Conservation (phyloP, 2,888 invertebrate genomes). For the Pyrocoelia pectoralis region DNA sequence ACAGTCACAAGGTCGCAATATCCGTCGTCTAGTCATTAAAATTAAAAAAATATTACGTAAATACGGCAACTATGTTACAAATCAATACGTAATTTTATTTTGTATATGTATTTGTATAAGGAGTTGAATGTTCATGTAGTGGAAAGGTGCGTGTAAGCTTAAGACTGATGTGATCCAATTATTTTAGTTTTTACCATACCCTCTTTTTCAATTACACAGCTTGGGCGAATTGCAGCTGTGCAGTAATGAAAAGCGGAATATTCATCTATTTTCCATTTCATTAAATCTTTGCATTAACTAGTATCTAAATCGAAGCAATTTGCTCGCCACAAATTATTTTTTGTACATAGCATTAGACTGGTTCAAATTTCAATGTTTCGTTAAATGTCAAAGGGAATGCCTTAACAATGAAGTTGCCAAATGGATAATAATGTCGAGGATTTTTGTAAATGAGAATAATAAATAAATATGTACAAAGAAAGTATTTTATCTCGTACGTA, state of each 20-base stretch:
- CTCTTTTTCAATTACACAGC: too few species aligned
- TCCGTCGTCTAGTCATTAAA: constrained; percentile 54
- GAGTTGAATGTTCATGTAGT: background rate
- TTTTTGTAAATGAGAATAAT: background rate
- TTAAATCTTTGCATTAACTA: too few species aligned
- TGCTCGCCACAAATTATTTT: too few species aligned
- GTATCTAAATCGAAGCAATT: too few species aligned
- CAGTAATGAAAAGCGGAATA: too few species aligned
- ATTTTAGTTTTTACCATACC: background rate
- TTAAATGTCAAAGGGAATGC: background rate
- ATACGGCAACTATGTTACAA: constrained; percentile 14
- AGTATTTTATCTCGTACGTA: background rate
- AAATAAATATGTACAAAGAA: background rate
- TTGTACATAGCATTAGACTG: too few species aligned
- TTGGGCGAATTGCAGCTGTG: too few species aligned
- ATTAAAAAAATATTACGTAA: too few species aligned
- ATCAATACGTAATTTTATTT: constrained; percentile 17
- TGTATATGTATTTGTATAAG: background rate
- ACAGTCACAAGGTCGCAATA: constrained; percentile 55
- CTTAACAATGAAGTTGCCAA: background rate
- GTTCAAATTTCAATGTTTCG: background rate
- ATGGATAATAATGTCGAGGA: background rate
- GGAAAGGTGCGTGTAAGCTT: background rate
- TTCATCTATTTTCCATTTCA: too few species aligned
- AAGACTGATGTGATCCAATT: background rate